phyloP scores from a whole-genome alignment of 2,888 invertebrate genomes.

The Lysandra bellargus region DNA sequence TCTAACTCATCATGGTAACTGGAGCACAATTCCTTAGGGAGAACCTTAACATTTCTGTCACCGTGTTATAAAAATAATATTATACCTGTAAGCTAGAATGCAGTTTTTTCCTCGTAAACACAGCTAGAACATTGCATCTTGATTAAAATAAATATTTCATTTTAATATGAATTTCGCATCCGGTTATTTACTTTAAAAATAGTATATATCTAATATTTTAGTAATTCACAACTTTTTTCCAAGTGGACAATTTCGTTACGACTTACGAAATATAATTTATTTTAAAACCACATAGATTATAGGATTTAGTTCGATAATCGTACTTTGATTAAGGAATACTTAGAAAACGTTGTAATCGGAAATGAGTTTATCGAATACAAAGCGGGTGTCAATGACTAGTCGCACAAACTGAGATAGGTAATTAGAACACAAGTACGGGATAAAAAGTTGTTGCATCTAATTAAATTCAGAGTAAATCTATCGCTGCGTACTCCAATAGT shows the following conservation, averaged over 20 bases:
- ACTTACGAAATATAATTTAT: too few species aligned
- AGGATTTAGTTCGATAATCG: too few species aligned
- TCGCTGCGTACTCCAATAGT: background rate
- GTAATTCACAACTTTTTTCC: background rate
- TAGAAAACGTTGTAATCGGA: background rate
- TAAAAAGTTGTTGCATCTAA: background rate
- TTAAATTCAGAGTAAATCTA: slow-evolving; percentile 19
- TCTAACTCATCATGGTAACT: slow-evolving; percentile 29
- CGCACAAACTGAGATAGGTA: background rate
- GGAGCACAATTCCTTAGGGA: slow-evolving; percentile 29
- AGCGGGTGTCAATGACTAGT: slow-evolving; percentile 11
- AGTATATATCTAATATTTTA: background rate
- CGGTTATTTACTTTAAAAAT: background rate
- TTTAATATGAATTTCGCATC: slow-evolving; percentile 3
- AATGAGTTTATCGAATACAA: background rate
- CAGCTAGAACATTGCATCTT: slow-evolving; percentile 9
- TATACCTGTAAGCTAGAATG: slow-evolving; percentile 25
- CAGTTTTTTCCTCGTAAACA: slow-evolving; percentile 11
- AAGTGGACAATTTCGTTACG: too few species aligned
- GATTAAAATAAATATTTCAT: slow-evolving; percentile 11
- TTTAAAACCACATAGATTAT: too few species aligned
- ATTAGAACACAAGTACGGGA: background rate
- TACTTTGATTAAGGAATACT: background rate
- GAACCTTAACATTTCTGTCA: slow-evolving; percentile 28
- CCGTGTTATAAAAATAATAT: slow-evolving; percentile 24